Evolutionary conservation across 92 coral and sea anemone genomes (phyloP).

Genomic region (Plumapathes pennacea): DNA sequence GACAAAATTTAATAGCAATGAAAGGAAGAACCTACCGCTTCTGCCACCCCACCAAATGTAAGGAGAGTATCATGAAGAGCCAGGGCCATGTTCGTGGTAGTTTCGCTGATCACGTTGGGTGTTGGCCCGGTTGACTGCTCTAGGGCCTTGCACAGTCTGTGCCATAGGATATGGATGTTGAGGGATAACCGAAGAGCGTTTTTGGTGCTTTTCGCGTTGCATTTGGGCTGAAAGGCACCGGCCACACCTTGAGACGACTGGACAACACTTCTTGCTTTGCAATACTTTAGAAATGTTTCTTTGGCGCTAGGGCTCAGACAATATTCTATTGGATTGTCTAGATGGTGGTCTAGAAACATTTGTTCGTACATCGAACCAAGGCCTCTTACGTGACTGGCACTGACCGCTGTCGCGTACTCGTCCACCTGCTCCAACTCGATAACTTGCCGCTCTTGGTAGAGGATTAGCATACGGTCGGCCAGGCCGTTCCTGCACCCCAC

Average conservation of each 20-base stretch:
- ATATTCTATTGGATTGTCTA: slow-evolving; percentile 24
- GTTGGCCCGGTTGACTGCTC: slow-evolving; percentile 44
- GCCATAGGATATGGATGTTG: slow-evolving; percentile 38
- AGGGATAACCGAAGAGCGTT: slow-evolving; percentile 42
- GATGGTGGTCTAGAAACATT: slow-evolving; percentile 32
- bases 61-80: slow-evolving; percentile 33
- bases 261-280: slow-evolving; percentile 25
- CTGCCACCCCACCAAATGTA: slow-evolving; percentile 40
- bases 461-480: slow-evolving; percentile 19
- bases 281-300: slow-evolving; percentile 25
- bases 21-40: slow-evolving; percentile 54
- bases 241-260: slow-evolving; percentile 2
- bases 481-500: slow-evolving; percentile 22
- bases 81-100: slow-evolving; percentile 41
- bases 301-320: slow-evolving; percentile 27
- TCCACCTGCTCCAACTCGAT: slow-evolving; percentile 32
- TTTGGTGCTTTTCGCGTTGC: slow-evolving; percentile 39
- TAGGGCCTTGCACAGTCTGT: slow-evolving; percentile 26
- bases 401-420: slow-evolving; percentile 3
- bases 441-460: slow-evolving; percentile 2
- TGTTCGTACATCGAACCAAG: slow-evolving; percentile 37
- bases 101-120: slow-evolving; percentile 22
- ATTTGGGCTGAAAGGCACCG: slow-evolving; percentile 21
- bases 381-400: slow-evolving; percentile 18
- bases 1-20: no score